Evolutionary conservation across 2,888 invertebrate species (phyloP).

Genomic region (Amphipoea lucens): DNA sequence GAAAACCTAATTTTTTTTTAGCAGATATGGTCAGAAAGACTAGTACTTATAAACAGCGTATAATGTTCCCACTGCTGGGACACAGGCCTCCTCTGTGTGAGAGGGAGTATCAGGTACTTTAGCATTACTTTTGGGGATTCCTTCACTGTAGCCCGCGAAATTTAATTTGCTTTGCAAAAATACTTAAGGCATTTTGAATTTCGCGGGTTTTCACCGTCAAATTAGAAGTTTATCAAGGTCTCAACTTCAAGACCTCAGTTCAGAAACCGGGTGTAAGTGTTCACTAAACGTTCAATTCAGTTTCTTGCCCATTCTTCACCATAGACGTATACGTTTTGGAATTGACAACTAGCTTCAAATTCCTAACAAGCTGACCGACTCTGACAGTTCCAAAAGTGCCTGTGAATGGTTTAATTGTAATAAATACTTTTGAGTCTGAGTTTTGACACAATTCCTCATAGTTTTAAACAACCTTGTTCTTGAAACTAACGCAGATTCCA

Average conservation of each 20-base stretch:
- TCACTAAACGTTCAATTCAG: no score
- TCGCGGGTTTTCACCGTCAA: neutral
- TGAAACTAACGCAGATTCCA: slow-evolving; percentile 6
- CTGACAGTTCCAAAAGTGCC: neutral
- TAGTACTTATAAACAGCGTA: no score
- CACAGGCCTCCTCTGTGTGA: no score
- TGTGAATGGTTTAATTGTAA: neutral
- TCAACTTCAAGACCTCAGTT: neutral
- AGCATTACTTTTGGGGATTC: neutral
- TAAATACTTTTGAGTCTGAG: neutral
- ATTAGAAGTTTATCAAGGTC: neutral
- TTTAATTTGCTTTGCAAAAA: neutral
- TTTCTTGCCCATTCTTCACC: neutral
- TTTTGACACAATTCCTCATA: neutral
- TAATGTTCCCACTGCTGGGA: no score
- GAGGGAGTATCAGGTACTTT: neutral
- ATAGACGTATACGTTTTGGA: neutral
- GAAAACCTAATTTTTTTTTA: no score
- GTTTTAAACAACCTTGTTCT: slow-evolving; percentile 38
- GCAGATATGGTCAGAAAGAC: no score
- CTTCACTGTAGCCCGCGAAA: neutral
- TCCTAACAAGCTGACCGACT: neutral
- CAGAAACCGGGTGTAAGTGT: neutral
- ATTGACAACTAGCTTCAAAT: neutral
- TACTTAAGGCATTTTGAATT: neutral